These are phyloP conservation scores for Mus spicilegus DNA, from an alignment of 2,113 vertebrate species.

Conservation along the genomic window DNA sequence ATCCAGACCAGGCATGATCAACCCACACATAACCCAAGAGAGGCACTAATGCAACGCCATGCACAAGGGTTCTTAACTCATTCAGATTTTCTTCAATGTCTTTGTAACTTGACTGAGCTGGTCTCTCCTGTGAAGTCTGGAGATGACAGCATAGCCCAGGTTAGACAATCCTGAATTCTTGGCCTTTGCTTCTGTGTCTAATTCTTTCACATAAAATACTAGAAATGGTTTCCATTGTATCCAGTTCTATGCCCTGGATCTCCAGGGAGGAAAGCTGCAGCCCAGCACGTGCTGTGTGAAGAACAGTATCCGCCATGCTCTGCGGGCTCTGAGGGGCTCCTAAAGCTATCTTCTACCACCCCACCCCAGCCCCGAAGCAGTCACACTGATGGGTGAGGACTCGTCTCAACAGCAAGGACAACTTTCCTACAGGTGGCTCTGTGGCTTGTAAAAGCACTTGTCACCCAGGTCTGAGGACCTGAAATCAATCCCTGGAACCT, in stretches of 20 bases:
- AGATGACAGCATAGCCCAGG: not conserved
- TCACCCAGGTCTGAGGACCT: not conserved
- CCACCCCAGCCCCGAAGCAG: not conserved
- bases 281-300: not conserved
- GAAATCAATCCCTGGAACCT: not conserved
- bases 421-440: not conserved
- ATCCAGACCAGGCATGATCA: not conserved
- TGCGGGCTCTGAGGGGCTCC: not conserved
- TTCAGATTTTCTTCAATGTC: not conserved
- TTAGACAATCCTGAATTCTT: not conserved
- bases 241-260: not conserved
- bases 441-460: not conserved
- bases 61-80: not conserved
- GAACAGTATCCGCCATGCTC: not conserved
- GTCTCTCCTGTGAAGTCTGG: not conserved
- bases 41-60: not conserved
- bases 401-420: not conserved
- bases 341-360: not conserved
- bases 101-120: not conserved
- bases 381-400: not conserved
- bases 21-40: not conserved
- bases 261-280: not conserved
- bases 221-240: not conserved
- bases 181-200: not conserved
- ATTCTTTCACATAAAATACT: constrained; percentile 21